Base-by-base conservation (phyloP, 2,113 vertebrate species). In the Lamprologus lemairii region DNA sequence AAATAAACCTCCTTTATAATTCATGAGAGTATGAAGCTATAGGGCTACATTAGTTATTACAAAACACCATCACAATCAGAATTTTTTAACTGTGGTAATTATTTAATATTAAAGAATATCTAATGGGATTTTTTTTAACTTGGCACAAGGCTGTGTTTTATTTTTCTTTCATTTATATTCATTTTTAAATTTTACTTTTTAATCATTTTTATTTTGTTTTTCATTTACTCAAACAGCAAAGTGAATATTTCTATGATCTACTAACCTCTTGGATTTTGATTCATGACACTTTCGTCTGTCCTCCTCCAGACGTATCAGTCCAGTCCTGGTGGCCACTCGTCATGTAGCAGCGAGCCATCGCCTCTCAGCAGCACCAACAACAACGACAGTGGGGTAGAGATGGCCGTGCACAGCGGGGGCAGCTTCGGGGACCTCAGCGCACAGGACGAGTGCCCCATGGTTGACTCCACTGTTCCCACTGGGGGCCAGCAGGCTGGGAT, bases 371-470 rank as follows among this genome's bases (percentile, higher is more conserved):
- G 97, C 91, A 93, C 96, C 97, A 98, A 97, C 97, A 98, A 99
- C 97, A 98, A 98, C 94, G 98, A 99, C 97, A 99, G 98, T 93
- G 98, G 98, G 95, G 97, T 99, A 97, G 99, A 99, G 96, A 98
- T 99, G 97, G 97, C 97, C 31, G 91, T 98, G 94, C 97, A 98
- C 91, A 97, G 98, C n/a, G 98, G 98, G 85, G 98, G 98, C 95
- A 98, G 99, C 97, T 97, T 99, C 96, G 98, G 97, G 96, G 98
- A 99, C 96, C 97, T 99, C 95, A 97, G 97, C 0, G 93, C 95
- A 1, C 95, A 98, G 95, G 98, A 99, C 33, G 98, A 98, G 90
- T 42, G 95, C 86, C 97, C 97, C 58, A 96, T 98, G 93, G 97
- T 98, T 47, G 97, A 99, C 90, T 97, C 98, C 94, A 97, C 98